A percentile compares a stretch with the other conserved stretches of the same genome.
Evolutionary conservation across 2,888 invertebrate species (phyloP).

Genomic region (Quadriops clusia): DNA sequence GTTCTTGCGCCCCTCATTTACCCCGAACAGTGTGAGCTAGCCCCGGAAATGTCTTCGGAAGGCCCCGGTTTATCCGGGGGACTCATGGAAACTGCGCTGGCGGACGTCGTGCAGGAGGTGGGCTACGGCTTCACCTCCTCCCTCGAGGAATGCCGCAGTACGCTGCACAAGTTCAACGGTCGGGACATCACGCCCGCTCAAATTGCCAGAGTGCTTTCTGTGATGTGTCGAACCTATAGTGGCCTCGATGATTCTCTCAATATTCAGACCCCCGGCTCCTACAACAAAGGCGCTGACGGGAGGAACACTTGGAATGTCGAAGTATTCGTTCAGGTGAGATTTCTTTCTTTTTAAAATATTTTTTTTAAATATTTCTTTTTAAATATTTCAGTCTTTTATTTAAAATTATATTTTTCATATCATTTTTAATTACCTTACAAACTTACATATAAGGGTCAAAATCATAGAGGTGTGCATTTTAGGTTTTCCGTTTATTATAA

Average conservation of each 20-base stretch:
- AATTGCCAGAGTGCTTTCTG: conserved; percentile 73
- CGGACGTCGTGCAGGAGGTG: conserved; percentile 84
- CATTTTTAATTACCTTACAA: no score
- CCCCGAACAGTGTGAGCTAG: conserved; percentile 59
- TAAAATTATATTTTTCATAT: no score
- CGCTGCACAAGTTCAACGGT: conserved; percentile 68
- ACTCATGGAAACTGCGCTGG: conserved; percentile 65
- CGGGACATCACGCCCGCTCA: conserved; percentile 73
- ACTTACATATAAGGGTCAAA: no score
- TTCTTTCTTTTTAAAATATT: no score
- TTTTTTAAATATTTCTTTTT: no score
- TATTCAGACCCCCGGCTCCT: conserved; percentile 53
- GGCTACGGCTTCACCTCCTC: conserved; percentile 81
- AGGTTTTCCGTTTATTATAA: no score
- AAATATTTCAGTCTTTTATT: no score
- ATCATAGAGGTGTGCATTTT: no score
- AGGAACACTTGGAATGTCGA: conserved; percentile 83
- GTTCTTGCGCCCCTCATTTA: conserved; percentile 82
- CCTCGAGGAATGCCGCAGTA: conserved; percentile 78
- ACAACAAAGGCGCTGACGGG: conserved; percentile 30
- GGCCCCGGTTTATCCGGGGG: conserved; percentile 47
- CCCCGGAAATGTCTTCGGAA: conserved; percentile 51
- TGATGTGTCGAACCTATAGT: conserved; percentile 76
- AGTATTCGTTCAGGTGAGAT: conserved; percentile 81
- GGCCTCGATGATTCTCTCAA: conserved; percentile 52